Evolutionary conservation across 2,888 invertebrate species (phyloP).

Genomic region (Parascotia fuliginaria): DNA sequence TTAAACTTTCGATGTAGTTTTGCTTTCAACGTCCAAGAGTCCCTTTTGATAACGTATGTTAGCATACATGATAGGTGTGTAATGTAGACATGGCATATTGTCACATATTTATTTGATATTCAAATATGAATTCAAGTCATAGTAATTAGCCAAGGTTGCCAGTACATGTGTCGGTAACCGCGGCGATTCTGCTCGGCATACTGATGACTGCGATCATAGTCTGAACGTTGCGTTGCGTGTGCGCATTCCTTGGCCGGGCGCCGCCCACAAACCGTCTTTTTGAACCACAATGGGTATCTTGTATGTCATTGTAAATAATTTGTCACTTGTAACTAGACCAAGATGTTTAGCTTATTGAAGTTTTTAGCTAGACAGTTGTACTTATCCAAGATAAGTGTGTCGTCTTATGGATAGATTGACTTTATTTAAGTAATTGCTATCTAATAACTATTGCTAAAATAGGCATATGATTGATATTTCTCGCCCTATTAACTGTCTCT

Average conservation of each 20-base stretch:
- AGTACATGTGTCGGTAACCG: slow-evolving; percentile 74
- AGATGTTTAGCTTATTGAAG: slow-evolving; percentile 6
- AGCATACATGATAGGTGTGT: slow-evolving; percentile 3
- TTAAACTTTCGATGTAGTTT: background rate
- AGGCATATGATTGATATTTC: too few species aligned
- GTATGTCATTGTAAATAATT: slow-evolving; percentile 15
- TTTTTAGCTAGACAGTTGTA: background rate
- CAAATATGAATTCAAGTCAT: slow-evolving; percentile 60
- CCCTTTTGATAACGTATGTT: background rate
- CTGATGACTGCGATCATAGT: slow-evolving; percentile 62
- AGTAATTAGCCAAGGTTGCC: slow-evolving; percentile 73
- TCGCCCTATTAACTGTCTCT: too few species aligned
- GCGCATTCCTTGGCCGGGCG: slow-evolving; percentile 65
- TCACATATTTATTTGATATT: slow-evolving; percentile 58
- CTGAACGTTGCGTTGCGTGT: slow-evolving; percentile 67
- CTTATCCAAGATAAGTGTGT: background rate
- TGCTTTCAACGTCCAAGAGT: background rate
- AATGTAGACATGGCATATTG: slow-evolving; percentile 17
- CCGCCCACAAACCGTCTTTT: slow-evolving; percentile 49
- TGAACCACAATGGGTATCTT: slow-evolving; percentile 25
- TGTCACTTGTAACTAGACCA: slow-evolving; percentile 11
- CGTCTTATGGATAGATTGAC: too few species aligned
- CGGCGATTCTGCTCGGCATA: slow-evolving; percentile 69
- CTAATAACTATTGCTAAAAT: too few species aligned
- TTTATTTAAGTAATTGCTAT: too few species aligned